Evolutionary conservation across 1,140 invertebrate species (phyloP), one percentile per base, ranked within the genome.

Genomic region (Eubasilissa regina): DNA sequence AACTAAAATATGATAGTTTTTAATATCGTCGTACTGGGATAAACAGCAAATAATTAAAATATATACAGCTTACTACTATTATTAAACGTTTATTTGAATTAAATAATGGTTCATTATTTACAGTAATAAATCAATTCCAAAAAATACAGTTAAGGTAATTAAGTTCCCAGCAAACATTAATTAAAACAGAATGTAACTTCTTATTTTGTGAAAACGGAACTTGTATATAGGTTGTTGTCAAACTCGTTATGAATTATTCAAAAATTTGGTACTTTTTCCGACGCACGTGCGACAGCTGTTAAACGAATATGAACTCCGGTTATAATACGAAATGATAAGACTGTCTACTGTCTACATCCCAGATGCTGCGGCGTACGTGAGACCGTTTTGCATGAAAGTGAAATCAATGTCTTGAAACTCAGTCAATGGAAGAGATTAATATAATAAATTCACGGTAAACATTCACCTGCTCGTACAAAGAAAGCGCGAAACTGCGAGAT

Each of bases 321-420:
- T 10, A 15, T 35, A 48, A n/a, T 68, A 68, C 8, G 43, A 17
- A 68, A 68, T 68, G 64, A 68, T 68, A 68, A 68, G 64, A 17
- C 13, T 11, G 64, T 48, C 43, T 47, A 17, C 13, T 11, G 64
- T 48, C 11, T 35, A 35, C 25, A 35, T 15, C 48, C 48, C 48
- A 51, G 48, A 12, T 51, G 11, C 48, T 8, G n/a, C n/a, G 44
- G 44, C 44, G 64, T 68, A 48, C 43, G 64, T 47, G 64, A 68
- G 64, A 68, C 13, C 44, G 45, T 43, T 45, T n/a, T 45, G 15
- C 1, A 68, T 44, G 64, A 68, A 68, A 68, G 64, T 68, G 64
- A 68, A 68, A 68, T 68, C 44, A n/a, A 68, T 15, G 47, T 43
- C 64, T 68, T 68, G 64, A 68, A 64, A 68, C 64, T 35, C 43